Evolutionary conservation across 2,113 vertebrate genomes (phyloP), one percentile per base, ranked within the genome.

Genomic region (Chaenogobius annularis): DNA sequence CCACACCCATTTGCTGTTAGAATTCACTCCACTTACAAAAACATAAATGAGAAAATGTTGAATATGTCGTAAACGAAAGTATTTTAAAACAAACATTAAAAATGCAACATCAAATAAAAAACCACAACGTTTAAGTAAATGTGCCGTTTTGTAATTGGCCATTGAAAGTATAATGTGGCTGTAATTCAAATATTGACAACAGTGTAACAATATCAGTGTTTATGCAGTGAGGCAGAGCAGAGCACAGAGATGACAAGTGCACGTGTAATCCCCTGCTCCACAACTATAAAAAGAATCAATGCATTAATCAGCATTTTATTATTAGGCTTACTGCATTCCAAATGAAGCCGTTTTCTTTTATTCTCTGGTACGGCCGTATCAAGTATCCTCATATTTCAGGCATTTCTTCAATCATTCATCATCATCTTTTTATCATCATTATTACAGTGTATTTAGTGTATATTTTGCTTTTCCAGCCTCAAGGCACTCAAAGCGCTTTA

Each of bases 261-360:
- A 63, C 3, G 61, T 63, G 15, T 40, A 40, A 63, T 63, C 26
- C 61, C 26, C 9, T n/a, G 22, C 23, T 14, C 26, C 9, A n/a
- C 3, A 19, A 63, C 31, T 63, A 31, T 17, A 40, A n/a, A 40
- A 63, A 63, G 47, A 50, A 50, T 5, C 70, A 71, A 75, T 56
- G 62, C 35, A 63, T 63, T 63, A 19, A 63, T 63, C 61, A 63
- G 31, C 71, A 0, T 22, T 22, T 2, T 40, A 35, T 50, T 70
- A 54, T 55, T 40, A 9, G 37, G 7, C 37, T 7, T 40, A 52
- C 17, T 26, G 22, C 23, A 50, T 50, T 14, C 15, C 1, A 19
- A 50, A 50, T 50, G 15, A 50, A 50, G 47, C 47, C 6, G 47
- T 50, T 19, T 50, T 50, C 37, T 40, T 40, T 40, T 40, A 40